phyloP scores from a whole-genome alignment of 2,113 vertebrate genomes.

The Seriola dumerili region DNA sequence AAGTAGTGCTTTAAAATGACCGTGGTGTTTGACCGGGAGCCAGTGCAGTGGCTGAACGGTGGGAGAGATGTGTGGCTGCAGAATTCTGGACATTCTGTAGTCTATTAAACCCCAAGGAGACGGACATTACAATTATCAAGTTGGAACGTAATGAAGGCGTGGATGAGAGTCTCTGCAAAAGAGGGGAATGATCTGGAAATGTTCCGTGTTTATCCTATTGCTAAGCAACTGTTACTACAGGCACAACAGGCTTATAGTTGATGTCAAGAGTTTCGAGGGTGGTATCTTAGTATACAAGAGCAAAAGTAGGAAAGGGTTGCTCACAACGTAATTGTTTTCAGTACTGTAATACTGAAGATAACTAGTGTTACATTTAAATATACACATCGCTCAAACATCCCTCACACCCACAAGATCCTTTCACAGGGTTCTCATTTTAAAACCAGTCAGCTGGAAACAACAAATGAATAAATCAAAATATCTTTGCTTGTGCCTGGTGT shows the following conservation, averaged over 20 bases:
- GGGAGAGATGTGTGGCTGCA: too few species aligned
- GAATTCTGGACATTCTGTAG: too few species aligned
- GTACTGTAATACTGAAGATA: not conserved
- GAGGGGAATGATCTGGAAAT: too few species aligned
- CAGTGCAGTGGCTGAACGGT: too few species aligned
- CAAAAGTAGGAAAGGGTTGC: not conserved
- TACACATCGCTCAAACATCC: not conserved
- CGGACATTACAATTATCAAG: too few species aligned
- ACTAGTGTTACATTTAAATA: not conserved
- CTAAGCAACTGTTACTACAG: not conserved
- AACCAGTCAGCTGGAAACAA: not conserved
- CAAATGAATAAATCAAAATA: not conserved
- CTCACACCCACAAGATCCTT: not conserved
- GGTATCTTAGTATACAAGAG: not conserved
- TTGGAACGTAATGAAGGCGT: too few species aligned
- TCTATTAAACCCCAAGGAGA: too few species aligned
- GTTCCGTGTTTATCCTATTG: not conserved
- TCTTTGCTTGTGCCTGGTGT: not conserved
- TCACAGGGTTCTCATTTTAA: not conserved
- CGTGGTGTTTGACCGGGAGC: too few species aligned
- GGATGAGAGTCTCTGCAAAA: too few species aligned
- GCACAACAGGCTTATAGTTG: not conserved
- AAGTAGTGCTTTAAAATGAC: too few species aligned
- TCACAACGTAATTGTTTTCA: not conserved
- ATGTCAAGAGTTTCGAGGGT: not conserved